Evolutionary conservation across 2,113 vertebrate species (phyloP), one percentile per base, ranked within the genome.

Genomic region (Hippocampus guttulatus): DNA sequence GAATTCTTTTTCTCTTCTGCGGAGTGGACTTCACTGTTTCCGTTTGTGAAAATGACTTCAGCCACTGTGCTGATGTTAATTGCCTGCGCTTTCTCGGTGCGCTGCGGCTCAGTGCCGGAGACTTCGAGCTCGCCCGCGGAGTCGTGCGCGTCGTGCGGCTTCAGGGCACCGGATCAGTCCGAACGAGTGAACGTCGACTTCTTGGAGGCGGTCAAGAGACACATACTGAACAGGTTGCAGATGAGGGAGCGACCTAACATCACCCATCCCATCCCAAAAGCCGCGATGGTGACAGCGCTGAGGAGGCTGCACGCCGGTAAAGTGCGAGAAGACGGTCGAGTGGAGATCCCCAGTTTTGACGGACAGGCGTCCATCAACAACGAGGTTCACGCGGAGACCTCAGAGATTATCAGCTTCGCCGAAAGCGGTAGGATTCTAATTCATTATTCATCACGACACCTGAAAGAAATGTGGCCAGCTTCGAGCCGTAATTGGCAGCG

Each of bases 341-440:
- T 98, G 88, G 96, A 98, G 92, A 98, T 98, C 84, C 95, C 96
- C 71, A 95, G 90, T 89, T 90, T 96, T 77, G 95, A 96, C 89
- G 96, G 95, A 23, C 96, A 97, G 73, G 94, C 93, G 25, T 93
- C 94, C 58, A 89, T 90, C 60, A 92, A 84, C 78, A 92, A 94
- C 70, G 95, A 96, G 65, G 92, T 93, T 40, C 95, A 93, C 54
- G 93, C 94, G 73, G 92, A 92, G 86, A 91, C 92, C 72, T 96
- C 96, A 0, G 96, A 98, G 91, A 98, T 98, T 75, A 98, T 98
- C 92, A 96, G 96, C 90, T 98, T 98, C 81, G 96, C 96, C 0
- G 96, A 98, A 90, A 95, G 95, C 95, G 96, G 96, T 98, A 90
- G 78, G 30, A 3, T n/a, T 57, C 20, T 87, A 67, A 78, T 77